A percentile compares a stretch with the other conserved stretches of the same genome.
These are phyloP conservation scores for Typhlomys cinereus DNA, from an alignment of 2,113 vertebrate genomes.

Conservation along the genomic window DNA sequence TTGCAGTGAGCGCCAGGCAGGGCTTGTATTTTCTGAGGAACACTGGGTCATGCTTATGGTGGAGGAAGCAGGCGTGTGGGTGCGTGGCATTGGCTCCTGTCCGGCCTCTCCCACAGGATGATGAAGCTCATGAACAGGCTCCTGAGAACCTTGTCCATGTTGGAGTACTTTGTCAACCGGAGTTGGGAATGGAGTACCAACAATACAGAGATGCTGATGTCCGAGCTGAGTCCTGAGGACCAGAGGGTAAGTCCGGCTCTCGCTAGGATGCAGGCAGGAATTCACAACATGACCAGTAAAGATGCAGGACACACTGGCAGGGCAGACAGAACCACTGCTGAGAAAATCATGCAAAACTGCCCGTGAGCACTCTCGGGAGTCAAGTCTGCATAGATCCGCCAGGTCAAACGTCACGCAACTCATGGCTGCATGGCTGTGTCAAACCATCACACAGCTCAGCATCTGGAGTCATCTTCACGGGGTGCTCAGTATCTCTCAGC, in stretches of 20 bases:
- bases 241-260: constrained; percentile 86
- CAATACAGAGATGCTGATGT: constrained; percentile 94
- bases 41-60: too few species aligned
- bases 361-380: background rate
- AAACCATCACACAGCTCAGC: too few species aligned
- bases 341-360: background rate
- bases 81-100: background rate
- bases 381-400: too few species aligned
- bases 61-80: background rate
- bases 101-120: constrained; percentile 87
- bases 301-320: background rate
- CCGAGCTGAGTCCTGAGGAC: constrained; percentile 92
- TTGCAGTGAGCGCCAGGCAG: background rate
- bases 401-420: too few species aligned
- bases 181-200: constrained; percentile 97
- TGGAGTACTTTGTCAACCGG: constrained; percentile 94
- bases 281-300: background rate
- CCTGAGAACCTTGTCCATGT: constrained; percentile 89
- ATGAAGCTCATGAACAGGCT: constrained; percentile 94
- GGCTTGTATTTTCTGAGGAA: background rate
- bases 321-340: background rate
- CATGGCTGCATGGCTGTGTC: too few species aligned
- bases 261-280: background rate
- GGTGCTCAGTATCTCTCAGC: too few species aligned
- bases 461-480: too few species aligned